Evolutionary conservation across 2,797 vertebrate species (phyloP).

Genomic region (Periophthalmus magnuspinnatus): DNA sequence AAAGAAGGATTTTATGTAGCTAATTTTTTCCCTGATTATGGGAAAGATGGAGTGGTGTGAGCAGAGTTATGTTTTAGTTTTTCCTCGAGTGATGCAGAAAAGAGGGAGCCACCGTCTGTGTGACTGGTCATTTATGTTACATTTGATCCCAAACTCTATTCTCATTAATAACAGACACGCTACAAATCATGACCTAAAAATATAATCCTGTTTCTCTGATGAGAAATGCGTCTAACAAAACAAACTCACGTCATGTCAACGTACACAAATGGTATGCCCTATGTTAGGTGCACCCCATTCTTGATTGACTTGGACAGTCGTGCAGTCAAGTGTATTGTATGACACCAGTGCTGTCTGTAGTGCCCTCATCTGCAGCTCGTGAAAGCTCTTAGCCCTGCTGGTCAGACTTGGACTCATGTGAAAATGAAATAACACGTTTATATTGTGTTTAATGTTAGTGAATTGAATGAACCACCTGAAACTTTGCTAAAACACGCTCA

Average conservation of each 20-base stretch:
- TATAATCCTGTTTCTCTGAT: not conserved
- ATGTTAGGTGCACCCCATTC: conserved; percentile 2
- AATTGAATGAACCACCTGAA: not conserved
- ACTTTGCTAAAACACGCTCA: not conserved
- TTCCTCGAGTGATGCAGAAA: too few relatives aligned
- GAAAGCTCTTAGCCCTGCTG: conserved; percentile 3
- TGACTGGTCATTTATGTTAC: too few relatives aligned
- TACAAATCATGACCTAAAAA: not conserved
- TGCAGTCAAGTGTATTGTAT: conserved; percentile 46
- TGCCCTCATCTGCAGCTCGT: conserved; percentile 26
- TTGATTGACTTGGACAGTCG: conserved; percentile 66
- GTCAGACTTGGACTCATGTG: conserved; percentile 5
- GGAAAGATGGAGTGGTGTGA: too few relatives aligned
- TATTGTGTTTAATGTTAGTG: not conserved
- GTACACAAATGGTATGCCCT: conserved; percentile 7
- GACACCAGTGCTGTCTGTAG: conserved; percentile 37
- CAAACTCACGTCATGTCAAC: not conserved
- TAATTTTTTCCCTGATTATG: too few relatives aligned
- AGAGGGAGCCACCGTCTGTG: too few relatives aligned
- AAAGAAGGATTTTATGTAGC: too few relatives aligned
- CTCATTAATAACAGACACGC: too few relatives aligned
- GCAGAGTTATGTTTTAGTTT: too few relatives aligned
- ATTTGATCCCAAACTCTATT: too few relatives aligned
- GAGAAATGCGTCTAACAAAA: not conserved
- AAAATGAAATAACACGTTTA: not conserved